Base-by-base conservation (phyloP, 1,140 invertebrate species). In the Plectus sambesii region DNA sequence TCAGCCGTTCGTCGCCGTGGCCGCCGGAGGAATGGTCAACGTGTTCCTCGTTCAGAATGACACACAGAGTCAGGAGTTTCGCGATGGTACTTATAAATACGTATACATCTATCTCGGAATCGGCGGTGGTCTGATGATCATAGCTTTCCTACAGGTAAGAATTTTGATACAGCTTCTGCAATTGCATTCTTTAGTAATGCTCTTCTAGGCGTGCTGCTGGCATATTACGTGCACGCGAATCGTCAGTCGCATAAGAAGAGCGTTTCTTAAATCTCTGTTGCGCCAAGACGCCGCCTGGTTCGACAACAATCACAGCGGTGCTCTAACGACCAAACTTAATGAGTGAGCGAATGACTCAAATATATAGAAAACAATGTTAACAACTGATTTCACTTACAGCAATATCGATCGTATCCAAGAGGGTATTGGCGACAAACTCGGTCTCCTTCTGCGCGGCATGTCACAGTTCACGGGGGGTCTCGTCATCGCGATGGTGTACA, bases 251-350 rank as follows among this genome's bases (percentile, higher is more conserved):
- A 78, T 87, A 23, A 78, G 82, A 37, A 76, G 75, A 56, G 70
- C 73, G 55, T 86, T 83, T 64, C 71, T 87, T 15, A 70, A 77
- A 56, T 75, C 82, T 5, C 79, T 87, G 1, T 70, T 92, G 2
- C 76, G 82, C 19, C 87, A 90, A 71, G 85, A 90, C 60, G 84
- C 89, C 60, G 74, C 80, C 20, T 92, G 87, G 87, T 89, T 85
- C 69, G 87, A 90, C 64, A 79, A 81, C 2, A 80, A 85, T 58
- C 81, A 83, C 23, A 80, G 80, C 17, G 83, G 84, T 59, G 85
- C 87, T 62, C 84, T 90, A 59, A 84, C 84, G 47, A 84, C 81
- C 37, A 79, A 83, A 70, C 79, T 90, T 52, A 81, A 85, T 19
- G 84, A 89, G 85, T 89, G 76, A 80, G 83, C n/a, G n/a, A n/a